These are phyloP conservation scores for Phenganax marumi DNA, from an alignment of 92 coral and sea anemone genomes.

Conservation along the genomic window DNA sequence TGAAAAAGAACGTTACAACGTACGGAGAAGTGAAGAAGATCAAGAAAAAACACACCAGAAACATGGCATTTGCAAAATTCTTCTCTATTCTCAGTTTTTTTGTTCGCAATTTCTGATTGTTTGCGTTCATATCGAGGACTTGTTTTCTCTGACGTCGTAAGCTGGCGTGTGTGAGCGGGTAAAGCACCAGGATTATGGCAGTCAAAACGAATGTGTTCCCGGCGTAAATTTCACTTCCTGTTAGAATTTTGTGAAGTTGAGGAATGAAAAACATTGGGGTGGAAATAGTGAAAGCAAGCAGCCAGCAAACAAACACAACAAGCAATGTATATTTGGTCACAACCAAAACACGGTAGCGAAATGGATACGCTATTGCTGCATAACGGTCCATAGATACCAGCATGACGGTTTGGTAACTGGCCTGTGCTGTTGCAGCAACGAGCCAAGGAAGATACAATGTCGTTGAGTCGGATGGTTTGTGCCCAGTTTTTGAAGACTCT, in stretches of 20 bases:
- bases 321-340: background rate
- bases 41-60: slow-evolving; percentile 5
- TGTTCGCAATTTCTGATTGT: slow-evolving; percentile 20
- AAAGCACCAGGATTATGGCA: slow-evolving; percentile 8
- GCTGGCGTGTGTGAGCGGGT: slow-evolving; percentile 24
- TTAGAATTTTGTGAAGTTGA: background rate
- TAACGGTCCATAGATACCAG: slow-evolving; percentile 22
- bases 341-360: slow-evolving; percentile 1
- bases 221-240: background rate
- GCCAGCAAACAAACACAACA: background rate
- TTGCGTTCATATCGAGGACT: slow-evolving; percentile 16
- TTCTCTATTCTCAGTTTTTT: slow-evolving; percentile 30
- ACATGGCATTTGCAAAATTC: slow-evolving; percentile 17
- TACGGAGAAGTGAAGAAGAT: slow-evolving; percentile 37
- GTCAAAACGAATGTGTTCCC: slow-evolving; percentile 3
- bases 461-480: background rate
- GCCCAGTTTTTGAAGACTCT: background rate
- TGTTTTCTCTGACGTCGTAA: slow-evolving; percentile 36
- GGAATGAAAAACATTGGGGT: background rate
- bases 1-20: slow-evolving; percentile 14
- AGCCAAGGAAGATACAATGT: slow-evolving; percentile 28
- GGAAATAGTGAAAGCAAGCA: slow-evolving; percentile 2
- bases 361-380: slow-evolving; percentile 17
- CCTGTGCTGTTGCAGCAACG: slow-evolving; percentile 16
- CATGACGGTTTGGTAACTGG: slow-evolving; percentile 21